These are phyloP conservation scores for Gallinago solitaria DNA, from an alignment of 2,797 vertebrate species.

Conservation along the genomic window DNA sequence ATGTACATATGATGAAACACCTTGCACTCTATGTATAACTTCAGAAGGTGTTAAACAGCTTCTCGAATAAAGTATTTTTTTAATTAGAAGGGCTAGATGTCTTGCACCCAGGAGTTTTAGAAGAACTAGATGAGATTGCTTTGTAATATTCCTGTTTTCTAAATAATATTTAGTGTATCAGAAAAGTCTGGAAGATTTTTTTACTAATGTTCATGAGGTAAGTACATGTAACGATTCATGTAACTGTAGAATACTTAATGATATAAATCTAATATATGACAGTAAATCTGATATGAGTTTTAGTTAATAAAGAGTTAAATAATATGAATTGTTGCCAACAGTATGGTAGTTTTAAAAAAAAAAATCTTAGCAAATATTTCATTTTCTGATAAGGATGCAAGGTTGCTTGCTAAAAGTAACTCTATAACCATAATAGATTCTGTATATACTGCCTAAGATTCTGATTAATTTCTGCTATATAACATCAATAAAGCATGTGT, in stretches of 20 bases:
- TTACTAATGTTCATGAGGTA: neutral
- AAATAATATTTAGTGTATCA: neutral
- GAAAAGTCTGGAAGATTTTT: neutral
- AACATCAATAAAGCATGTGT: neutral
- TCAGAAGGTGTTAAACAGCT: neutral
- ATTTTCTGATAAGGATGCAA: neutral
- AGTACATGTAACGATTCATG: neutral
- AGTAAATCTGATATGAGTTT: neutral
- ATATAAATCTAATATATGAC: neutral
- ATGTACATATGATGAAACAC: neutral
- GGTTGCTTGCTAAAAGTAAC: neutral
- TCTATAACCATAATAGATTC: neutral
- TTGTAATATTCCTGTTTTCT: neutral
- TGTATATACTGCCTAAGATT: neutral
- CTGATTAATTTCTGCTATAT: constrained; percentile 3
- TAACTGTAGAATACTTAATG: neutral
- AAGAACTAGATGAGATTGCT: neutral
- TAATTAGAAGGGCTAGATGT: neutral
- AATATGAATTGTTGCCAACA: neutral
- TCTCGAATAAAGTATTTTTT: neutral
- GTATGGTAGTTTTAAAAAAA: neutral
- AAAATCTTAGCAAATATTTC: neutral
- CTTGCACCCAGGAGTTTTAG: neutral
- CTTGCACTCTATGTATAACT: neutral
- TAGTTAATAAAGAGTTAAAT: neutral